phyloP scores from a whole-genome alignment of 2,888 invertebrate species.

The Oasisia sp. region DNA sequence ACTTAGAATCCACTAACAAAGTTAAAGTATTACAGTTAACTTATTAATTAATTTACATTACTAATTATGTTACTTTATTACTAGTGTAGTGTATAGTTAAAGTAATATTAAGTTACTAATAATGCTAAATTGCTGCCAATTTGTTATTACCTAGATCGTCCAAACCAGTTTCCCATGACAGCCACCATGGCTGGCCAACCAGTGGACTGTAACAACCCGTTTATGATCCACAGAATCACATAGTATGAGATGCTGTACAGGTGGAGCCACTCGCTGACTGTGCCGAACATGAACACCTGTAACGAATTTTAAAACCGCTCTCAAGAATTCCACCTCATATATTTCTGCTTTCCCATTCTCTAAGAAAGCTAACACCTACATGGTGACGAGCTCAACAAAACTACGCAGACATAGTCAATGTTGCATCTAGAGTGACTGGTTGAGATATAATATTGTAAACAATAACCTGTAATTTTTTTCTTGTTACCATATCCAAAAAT shows the following conservation, averaged over 20 bases:
- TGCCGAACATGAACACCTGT: slow-evolving; percentile 66
- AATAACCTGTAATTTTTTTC: no score
- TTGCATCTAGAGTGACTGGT: no score
- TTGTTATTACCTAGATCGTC: slow-evolving; percentile 54
- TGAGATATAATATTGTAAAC: no score
- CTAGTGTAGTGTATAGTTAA: neutral
- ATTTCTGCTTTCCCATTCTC: no score
- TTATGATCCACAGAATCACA: slow-evolving; percentile 64
- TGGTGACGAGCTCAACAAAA: no score
- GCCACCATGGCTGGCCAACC: slow-evolving; percentile 69
- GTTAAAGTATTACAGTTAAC: neutral
- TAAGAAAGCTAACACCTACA: no score
- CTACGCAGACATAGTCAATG: no score
- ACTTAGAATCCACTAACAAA: neutral
- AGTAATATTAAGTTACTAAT: neutral
- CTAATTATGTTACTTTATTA: neutral
- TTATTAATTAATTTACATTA: neutral
- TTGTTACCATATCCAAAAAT: no score
- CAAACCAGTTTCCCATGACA: slow-evolving; percentile 69
- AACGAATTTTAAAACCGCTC: slow-evolving; percentile 27
- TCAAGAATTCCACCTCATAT: neutral
- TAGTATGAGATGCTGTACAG: slow-evolving; percentile 66
- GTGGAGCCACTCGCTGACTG: slow-evolving; percentile 65
- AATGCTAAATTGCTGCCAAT: neutral
- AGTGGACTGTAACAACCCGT: slow-evolving; percentile 68